Base-by-base conservation (phyloP, 2,888 invertebrate genomes). In the Mesoligia furuncula region DNA sequence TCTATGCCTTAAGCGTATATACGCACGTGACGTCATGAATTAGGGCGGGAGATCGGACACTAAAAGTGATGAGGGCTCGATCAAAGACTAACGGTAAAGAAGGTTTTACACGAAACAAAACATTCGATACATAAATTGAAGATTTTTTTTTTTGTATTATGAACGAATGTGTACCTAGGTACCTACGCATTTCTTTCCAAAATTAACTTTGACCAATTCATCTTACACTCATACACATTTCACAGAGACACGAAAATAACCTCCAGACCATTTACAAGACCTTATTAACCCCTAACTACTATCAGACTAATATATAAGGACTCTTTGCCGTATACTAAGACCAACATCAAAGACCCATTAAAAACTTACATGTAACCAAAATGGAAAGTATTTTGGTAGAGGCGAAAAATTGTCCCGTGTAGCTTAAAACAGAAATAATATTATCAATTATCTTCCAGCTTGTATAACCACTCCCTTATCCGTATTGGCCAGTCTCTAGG, bases 21-120 rank as follows among this genome's bases (percentile, higher is more conserved):
- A 75, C 61, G 72, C 69, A 75, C 83, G 79, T 80, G 72, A 80
- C 75, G 75, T 84, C 73, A 83, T 73, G n/a, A 79, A 73, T 79
- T 79, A 83, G 8, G 36, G 42, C 11, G 31, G 54, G 39, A 51
- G 42, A 85, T 75, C 57, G 73, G 67, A 8, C 70, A 68, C 61
- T 62, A 72, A 84, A 77, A 85, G 48, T 82, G 36, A 84, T 68
- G 72, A 78, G 73, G 62, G 57, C 61, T 73, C 20, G 61, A 66
- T 72, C 42, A 72, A 31, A 69, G 61, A 74, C 20, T 64, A n/a
- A 45, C 45, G 15, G 31, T 51, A 59, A 82, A 57, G 70, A 31
- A 24, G 61, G 51, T 17, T 74, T 77, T 68, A 82, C 64, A 82
- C 45, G 20, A 17, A 13, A 66, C 7, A 31, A 27, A 66, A 36